Base-by-base conservation (phyloP, 2,797 vertebrate genomes). In the Avahi laniger region DNA sequence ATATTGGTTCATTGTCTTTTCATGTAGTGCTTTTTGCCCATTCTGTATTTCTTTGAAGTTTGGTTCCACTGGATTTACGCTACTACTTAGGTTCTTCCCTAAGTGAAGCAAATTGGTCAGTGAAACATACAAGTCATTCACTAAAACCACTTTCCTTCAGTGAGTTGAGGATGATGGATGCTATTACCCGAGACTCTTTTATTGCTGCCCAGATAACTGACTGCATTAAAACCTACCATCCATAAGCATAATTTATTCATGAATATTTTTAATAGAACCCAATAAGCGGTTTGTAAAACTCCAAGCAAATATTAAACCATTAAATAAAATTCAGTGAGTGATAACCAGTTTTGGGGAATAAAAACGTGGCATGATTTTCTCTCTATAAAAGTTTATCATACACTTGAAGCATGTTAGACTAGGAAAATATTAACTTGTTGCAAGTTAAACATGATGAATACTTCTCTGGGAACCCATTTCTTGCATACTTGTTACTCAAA, bases 91-190 rank as follows among this genome's bases (percentile, higher is more conserved):
- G 33, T 38, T 92, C 33, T 24, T 84, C 22, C 24, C 75, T 78
- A 93, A 86, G 54, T 92, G 57, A 94, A 96, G 46, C n/a, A 94
- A 94, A 94, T 92, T 83, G 70, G 65, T 65, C 70, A 80, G 76
- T 72, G 70, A 94, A 86, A 92, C 5, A 50, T 72, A 79, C 20
- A 95, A 43, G 28, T 87, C n/a, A 43, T 89, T 96, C 41, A 85
- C 73, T 63, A 69, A 94, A 94, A 52, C 43, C 46, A 80, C 24
- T 28, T 84, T 13, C 26, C 28, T 95, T 61, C 67, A 85, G 48
- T 84, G 70, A 93, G 30, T 90, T 89, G 72, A 81, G 9, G 14
- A 92, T 94, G 83, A 93, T 89, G 18, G 48, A 82, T 75, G 11
- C 50, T 79, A 86, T 70, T 93, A 75, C 7, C 35, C 70, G 59